Evolutionary conservation across 2,888 invertebrate species (phyloP).

Genomic region (Dysmachus trigonus): DNA sequence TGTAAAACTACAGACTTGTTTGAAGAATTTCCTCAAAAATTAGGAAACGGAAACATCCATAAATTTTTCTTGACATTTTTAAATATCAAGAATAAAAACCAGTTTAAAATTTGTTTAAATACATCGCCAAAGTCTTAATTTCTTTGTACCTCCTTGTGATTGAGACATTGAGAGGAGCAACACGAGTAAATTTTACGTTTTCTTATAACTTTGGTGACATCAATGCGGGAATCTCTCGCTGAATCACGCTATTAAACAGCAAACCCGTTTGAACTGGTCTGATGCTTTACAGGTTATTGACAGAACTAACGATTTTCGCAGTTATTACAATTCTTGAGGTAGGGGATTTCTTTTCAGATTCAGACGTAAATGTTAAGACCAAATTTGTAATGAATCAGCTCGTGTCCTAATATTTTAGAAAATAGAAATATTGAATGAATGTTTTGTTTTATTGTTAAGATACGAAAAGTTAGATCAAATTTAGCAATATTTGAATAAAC

Average conservation of each 20-base stretch:
- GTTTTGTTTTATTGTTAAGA: not conserved
- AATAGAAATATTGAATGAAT: not conserved
- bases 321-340: not conserved
- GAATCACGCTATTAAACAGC: not conserved
- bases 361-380: not conserved
- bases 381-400: not conserved
- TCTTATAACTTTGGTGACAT: not conserved
- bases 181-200: not conserved
- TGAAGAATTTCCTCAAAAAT: not conserved
- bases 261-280: constrained; percentile 6
- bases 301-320: not conserved
- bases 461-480: not conserved
- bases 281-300: not conserved
- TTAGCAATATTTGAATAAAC: not conserved
- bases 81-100: not conserved
- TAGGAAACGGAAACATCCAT: not conserved
- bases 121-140: not conserved
- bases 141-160: not conserved
- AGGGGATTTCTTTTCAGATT: not conserved
- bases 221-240: not conserved
- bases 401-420: not conserved
- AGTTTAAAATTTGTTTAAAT: not conserved
- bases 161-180: not conserved
- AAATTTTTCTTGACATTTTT: not conserved
- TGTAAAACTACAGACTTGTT: not conserved